These are phyloP conservation scores for Stenopsyche tienmushanensis DNA, from an alignment of 1,140 invertebrate species.

Conservation along the genomic window DNA sequence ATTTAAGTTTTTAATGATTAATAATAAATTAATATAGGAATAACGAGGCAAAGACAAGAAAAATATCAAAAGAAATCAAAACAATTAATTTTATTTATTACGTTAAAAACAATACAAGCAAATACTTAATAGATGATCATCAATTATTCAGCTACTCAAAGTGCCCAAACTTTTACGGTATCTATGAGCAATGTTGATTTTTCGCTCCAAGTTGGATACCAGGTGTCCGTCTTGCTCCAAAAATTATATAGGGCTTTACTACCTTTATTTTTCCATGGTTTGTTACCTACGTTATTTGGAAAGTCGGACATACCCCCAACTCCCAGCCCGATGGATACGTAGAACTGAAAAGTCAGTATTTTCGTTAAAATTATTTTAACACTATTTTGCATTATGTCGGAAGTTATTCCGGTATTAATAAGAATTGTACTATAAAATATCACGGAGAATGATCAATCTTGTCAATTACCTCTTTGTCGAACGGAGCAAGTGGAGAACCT, in stretches of 20 bases:
- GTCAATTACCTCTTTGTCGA: conserved; percentile 76
- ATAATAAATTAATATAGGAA: too few relatives aligned
- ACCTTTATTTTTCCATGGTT: conserved; percentile 55
- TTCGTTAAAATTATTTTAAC: conserved; percentile 2
- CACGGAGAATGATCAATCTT: neutral
- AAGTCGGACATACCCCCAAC: conserved; percentile 59
- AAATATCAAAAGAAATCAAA: too few relatives aligned
- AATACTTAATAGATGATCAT: too few relatives aligned
- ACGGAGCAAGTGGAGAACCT: conserved; percentile 61
- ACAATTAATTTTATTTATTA: too few relatives aligned
- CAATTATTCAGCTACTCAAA: too few relatives aligned
- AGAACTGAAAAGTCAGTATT: conserved; percentile 50
- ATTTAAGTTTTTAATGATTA: too few relatives aligned
- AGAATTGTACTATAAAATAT: neutral
- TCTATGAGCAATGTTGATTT: conserved; percentile 39
- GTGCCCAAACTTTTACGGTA: conserved; percentile 41
- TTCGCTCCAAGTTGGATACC: conserved; percentile 21
- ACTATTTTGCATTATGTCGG: neutral
- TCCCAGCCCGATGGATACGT: conserved; percentile 57
- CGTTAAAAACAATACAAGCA: too few relatives aligned
- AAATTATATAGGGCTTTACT: conserved; percentile 41
- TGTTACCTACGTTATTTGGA: conserved; percentile 48
- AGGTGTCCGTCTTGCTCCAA: conserved; percentile 21
- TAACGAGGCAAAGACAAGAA: too few relatives aligned
- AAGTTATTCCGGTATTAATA: neutral